These are phyloP conservation scores for Onychomys arenicola DNA, from an alignment of 2,797 vertebrate species.

Conservation along the genomic window DNA sequence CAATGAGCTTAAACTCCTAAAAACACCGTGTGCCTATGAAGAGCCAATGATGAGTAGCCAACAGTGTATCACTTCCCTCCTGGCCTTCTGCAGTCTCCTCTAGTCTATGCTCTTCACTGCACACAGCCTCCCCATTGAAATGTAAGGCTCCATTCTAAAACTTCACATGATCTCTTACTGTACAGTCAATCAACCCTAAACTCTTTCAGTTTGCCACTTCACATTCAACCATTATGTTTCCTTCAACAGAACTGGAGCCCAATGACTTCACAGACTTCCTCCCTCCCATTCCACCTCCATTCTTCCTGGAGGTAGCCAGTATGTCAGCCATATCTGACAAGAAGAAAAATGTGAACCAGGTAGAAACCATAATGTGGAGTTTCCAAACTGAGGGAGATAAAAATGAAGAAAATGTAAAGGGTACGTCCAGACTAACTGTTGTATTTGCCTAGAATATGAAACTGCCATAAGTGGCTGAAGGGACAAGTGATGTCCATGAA, in stretches of 20 bases:
- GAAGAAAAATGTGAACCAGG: conserved; percentile 1
- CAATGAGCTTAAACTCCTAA: not conserved
- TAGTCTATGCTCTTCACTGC: not conserved
- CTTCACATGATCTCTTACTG: not conserved
- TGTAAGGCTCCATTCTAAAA: conserved; percentile 23
- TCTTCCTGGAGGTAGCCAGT: not conserved
- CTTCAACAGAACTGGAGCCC: conserved; percentile 4
- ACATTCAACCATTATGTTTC: conserved; percentile 1
- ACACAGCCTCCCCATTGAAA: not conserved
- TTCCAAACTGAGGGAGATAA: not conserved
- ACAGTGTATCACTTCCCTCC: not conserved
- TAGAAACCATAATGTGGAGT: not conserved
- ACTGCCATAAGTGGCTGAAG: not conserved
- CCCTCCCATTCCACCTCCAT: not conserved
- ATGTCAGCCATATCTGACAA: not conserved
- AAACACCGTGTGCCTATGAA: not conserved
- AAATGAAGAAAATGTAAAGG: not conserved
- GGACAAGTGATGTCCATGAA: not conserved
- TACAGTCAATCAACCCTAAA: not conserved
- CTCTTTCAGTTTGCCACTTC: not conserved
- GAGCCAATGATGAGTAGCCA: not conserved
- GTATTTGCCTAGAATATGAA: not conserved
- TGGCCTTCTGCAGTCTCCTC: not conserved
- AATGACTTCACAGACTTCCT: not conserved
- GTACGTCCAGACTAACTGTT: not conserved